Evolutionary conservation across 2,888 invertebrate genomes (phyloP).

Genomic region (Callinectes sapidus): DNA sequence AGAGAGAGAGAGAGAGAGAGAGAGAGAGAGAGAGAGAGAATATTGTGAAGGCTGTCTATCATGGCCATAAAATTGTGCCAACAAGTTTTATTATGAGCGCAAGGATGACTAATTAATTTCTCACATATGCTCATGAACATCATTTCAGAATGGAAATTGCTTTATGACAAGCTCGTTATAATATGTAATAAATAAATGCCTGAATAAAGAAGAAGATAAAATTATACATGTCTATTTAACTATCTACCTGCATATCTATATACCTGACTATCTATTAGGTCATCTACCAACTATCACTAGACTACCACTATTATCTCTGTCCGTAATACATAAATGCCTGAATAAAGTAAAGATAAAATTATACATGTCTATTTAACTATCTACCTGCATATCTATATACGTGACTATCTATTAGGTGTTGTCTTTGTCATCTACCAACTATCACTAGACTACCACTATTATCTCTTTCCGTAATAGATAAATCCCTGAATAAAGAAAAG

Average conservation of each 20-base stretch:
- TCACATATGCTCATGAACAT: neutral
- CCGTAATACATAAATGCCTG: neutral
- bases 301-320: too few species aligned
- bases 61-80: too few species aligned
- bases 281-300: too few species aligned
- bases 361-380: neutral
- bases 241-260: neutral
- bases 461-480: too few species aligned
- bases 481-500: too few species aligned
- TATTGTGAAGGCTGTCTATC: too few species aligned
- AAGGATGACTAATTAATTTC: neutral
- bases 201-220: neutral
- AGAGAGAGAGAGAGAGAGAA: neutral
- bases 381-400: neutral
- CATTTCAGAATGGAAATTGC: neutral
- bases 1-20: slow-evolving; percentile 37
- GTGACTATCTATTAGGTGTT: too few species aligned
- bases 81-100: neutral
- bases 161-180: neutral
- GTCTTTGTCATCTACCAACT: too few species aligned
- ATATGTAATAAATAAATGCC: neutral
- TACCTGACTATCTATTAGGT: neutral
- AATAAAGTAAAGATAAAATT: neutral
- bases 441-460: too few species aligned
- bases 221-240: neutral